Evolutionary conservation across 2,888 invertebrate species (phyloP).

Genomic region (Candidula unifasciata): DNA sequence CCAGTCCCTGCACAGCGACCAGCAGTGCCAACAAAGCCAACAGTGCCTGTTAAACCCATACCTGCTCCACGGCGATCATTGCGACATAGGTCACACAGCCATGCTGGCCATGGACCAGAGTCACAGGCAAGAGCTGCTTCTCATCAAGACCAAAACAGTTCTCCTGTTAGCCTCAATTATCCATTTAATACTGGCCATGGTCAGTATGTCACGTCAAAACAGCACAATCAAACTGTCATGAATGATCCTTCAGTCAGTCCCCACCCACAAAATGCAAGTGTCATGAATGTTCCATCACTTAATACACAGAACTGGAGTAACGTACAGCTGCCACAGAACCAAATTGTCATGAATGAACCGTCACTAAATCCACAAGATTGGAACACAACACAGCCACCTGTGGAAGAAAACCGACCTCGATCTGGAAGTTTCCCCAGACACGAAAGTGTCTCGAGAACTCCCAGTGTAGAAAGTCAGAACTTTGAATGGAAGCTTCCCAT

Average conservation of each 20-base stretch:
- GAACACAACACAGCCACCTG: background rate
- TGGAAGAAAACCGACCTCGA: background rate
- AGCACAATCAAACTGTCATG: background rate
- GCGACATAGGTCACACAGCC: background rate
- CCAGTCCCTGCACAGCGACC: constrained; percentile 38
- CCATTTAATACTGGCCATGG: background rate
- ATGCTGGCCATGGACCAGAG: background rate
- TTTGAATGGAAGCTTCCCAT: constrained; percentile 51
- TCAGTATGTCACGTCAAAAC: background rate
- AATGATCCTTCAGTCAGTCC: background rate
- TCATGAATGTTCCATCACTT: background rate
- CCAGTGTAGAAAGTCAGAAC: constrained; percentile 34
- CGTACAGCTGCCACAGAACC: background rate
- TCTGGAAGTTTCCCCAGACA: background rate
- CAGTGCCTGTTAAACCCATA: constrained; percentile 21
- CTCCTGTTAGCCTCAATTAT: background rate
- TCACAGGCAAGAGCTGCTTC: background rate
- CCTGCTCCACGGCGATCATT: constrained; percentile 39
- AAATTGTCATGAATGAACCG: background rate
- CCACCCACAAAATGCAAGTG: background rate
- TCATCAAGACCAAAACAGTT: background rate
- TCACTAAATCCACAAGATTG: background rate
- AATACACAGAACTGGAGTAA: background rate
- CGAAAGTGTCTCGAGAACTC: background rate
- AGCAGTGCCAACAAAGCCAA: constrained; percentile 6